phyloP scores from a whole-genome alignment of 2,113 vertebrate species.

The Carollia perspicillata region DNA sequence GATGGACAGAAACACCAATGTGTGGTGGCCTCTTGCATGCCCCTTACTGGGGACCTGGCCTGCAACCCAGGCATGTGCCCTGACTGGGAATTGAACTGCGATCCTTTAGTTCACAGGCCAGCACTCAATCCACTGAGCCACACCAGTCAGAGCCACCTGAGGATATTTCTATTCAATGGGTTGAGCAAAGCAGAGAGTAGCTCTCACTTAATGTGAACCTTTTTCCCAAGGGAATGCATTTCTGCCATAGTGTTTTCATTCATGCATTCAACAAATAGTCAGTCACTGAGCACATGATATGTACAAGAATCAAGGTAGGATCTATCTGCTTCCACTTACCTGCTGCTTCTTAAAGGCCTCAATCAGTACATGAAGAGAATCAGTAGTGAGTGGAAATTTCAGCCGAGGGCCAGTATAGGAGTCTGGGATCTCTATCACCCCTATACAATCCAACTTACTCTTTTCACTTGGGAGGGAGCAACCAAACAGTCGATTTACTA shows the following conservation, averaged over 20 bases:
- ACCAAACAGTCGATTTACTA: constrained; percentile 71
- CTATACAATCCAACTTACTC: constrained; percentile 80
- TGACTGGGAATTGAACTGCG: too few relatives aligned
- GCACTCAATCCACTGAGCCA: too few relatives aligned
- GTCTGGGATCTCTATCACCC: constrained; percentile 85
- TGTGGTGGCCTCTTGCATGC: too few relatives aligned
- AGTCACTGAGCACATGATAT: background rate
- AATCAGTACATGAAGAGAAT: constrained; percentile 87
- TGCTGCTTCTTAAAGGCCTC: constrained; percentile 90
- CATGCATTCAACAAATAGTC: background rate
- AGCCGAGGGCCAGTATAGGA: constrained; percentile 91
- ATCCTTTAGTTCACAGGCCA: too few relatives aligned
- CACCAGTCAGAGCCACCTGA: background rate
- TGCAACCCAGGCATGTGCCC: too few relatives aligned
- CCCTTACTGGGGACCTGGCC: too few relatives aligned
- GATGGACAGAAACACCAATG: too few relatives aligned
- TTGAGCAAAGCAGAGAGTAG: constrained; percentile 34
- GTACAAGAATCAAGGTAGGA: background rate
- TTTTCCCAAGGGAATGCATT: constrained; percentile 21
- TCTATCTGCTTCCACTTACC: constrained; percentile 78
- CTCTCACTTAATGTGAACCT: background rate
- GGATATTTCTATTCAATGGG: constrained; percentile 9
- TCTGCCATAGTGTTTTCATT: background rate
- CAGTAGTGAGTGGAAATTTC: constrained; percentile 89
- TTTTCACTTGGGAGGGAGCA: constrained; percentile 27